Conservation (phyloP, 1,140 invertebrate genomes). For the Drosophila sturtevanti region DNA sequence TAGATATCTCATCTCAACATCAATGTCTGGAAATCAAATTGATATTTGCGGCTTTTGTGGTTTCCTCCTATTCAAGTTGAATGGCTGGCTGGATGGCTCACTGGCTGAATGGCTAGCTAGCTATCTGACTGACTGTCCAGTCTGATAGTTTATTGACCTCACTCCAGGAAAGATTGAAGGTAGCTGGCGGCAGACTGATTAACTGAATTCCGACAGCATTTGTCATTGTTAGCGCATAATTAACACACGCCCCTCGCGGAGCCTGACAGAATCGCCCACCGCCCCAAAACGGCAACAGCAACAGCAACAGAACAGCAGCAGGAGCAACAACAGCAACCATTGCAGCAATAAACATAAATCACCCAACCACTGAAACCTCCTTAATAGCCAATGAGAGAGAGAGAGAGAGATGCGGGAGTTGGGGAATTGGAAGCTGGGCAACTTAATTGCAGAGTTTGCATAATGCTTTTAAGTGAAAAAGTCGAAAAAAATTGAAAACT, state of each 20-base stretch:
- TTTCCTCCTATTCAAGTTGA: slow-evolving; percentile 1
- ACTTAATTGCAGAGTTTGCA: slow-evolving; percentile 79
- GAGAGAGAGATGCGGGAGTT: neutral
- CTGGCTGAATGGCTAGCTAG: too few species aligned
- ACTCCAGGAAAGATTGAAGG: neutral
- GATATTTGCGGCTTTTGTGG: slow-evolving; percentile 72
- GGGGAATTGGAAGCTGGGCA: slow-evolving; percentile 25
- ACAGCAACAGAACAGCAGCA: too few species aligned
- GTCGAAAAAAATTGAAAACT: slow-evolving; percentile 45
- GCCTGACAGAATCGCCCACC: slow-evolving; percentile 6
- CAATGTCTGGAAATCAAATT: slow-evolving; percentile 68
- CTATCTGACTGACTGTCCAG: slow-evolving; percentile 13
- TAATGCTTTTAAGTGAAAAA: slow-evolving; percentile 72
- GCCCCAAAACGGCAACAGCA: slow-evolving; percentile 21
- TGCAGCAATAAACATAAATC: slow-evolving; percentile 61
- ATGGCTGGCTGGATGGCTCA: too few species aligned
- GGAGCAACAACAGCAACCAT: slow-evolving; percentile 49
- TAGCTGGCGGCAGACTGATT: slow-evolving; percentile 31
- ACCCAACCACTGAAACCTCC: slow-evolving; percentile 31
- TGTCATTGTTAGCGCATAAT: slow-evolving; percentile 78
- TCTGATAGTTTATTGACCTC: slow-evolving; percentile 44
- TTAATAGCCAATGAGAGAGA: slow-evolving; percentile 5
- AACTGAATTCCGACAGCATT: slow-evolving; percentile 47
- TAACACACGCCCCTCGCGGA: slow-evolving; percentile 61
- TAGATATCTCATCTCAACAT: slow-evolving; percentile 27